Evolutionary conservation across 2,797 vertebrate genomes (phyloP).

Genomic region (Spatula versicolor): DNA sequence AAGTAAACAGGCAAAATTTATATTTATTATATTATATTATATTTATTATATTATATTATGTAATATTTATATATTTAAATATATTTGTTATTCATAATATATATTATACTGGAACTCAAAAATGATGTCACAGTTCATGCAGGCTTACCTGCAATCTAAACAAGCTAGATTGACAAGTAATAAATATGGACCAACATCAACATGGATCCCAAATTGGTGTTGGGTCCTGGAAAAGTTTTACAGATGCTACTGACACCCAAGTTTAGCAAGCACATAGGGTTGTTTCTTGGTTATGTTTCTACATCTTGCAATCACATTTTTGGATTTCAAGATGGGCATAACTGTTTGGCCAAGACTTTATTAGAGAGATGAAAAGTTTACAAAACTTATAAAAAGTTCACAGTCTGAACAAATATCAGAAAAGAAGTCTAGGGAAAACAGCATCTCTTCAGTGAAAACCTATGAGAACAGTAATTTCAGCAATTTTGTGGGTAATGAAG

Average conservation of each 20-base stretch:
- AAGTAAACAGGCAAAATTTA: neutral
- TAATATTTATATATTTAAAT: too few species aligned
- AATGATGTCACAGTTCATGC: neutral
- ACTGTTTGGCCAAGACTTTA: neutral
- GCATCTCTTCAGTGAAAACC: slow-evolving; percentile 20
- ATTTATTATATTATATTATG: too few species aligned
- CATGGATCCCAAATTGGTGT: neutral
- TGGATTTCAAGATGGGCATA: neutral
- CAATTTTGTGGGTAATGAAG: slow-evolving; percentile 66
- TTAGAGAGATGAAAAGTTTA: neutral
- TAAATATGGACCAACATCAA: neutral
- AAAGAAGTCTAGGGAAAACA: slow-evolving; percentile 12
- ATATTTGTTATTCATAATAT: too few species aligned
- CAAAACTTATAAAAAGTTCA: neutral
- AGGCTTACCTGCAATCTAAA: neutral
- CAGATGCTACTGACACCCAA: neutral
- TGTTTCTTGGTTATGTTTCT: neutral
- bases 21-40: neutral
- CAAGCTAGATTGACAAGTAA: fast-evolving
- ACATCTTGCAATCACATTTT: neutral
- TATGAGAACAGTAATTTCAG: slow-evolving; percentile 55
- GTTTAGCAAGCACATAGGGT: neutral
- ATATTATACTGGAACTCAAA: neutral
- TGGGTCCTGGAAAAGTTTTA: neutral
- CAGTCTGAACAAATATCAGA: neutral